These are phyloP conservation scores for Trichomalopsis sarcophagae DNA, from an alignment of 1,140 invertebrate genomes.

Conservation along the genomic window DNA sequence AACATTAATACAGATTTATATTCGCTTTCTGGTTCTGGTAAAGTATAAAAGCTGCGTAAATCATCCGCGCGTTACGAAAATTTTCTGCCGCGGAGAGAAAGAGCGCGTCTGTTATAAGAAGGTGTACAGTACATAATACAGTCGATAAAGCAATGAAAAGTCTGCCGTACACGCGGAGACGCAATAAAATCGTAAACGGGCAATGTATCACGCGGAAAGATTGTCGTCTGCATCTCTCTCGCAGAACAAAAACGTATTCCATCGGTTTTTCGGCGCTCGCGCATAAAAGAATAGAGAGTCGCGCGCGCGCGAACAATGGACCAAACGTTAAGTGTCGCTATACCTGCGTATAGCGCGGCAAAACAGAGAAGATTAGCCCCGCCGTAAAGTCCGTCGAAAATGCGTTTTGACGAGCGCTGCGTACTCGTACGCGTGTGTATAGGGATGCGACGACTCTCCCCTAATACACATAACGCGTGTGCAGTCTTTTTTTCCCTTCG, in stretches of 20 bases:
- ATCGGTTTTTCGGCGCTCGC: not conserved
- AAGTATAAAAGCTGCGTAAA: not conserved
- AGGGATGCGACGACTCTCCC: not conserved
- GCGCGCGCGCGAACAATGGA: not conserved
- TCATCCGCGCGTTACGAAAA: not conserved
- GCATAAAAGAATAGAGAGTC: not conserved
- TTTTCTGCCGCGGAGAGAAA: not conserved
- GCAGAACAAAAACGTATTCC: not conserved
- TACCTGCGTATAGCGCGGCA: not conserved
- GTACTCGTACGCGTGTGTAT: not conserved
- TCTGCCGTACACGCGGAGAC: not conserved
- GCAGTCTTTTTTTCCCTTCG: not conserved
- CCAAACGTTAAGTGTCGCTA: not conserved
- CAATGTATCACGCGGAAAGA: not conserved
- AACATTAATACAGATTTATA: not conserved
- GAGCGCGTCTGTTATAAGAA: not conserved
- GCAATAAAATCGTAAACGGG: not conserved
- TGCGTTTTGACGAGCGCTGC: conserved; percentile 18
- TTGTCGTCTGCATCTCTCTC: not conserved
- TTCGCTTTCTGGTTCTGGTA: not conserved
- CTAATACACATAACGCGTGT: not conserved
- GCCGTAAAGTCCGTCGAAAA: conserved; percentile 19
- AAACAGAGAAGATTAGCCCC: too few species aligned
- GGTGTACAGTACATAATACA: not conserved
- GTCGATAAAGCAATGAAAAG: not conserved